Evolutionary conservation across 1,140 invertebrate species (phyloP), one percentile per base, ranked within the genome.

Genomic region (Druon quercuslanigerum): DNA sequence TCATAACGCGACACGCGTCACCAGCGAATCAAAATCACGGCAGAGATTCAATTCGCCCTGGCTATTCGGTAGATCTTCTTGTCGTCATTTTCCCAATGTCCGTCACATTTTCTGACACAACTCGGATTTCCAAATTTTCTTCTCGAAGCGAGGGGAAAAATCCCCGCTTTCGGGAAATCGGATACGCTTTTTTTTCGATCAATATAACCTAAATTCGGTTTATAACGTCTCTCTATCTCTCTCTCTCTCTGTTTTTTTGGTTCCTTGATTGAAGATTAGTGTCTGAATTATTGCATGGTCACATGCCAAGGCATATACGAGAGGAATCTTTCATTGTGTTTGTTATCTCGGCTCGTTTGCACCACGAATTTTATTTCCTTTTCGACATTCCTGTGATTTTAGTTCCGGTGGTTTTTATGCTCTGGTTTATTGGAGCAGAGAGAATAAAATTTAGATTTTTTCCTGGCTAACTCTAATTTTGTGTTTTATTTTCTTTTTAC

Each of bases 21-120:
- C 74, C 52, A 74, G 54, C 54, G 46, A 57, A 70, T 20, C 52
- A 56, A 57, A 50, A 20, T 74, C 73, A 46, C 76, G 46, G 50
- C 1, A 50, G 73, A 72, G 56, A 72, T 17, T 51, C n/a, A 81
- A 56, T 19, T 77, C 50, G n/a, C 56, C 7, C 76, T 14, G 4
- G 57, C 19, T 7, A 50, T 60, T 46, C 40, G 46, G 51, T 50
- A 50, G 19, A 9, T 73, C 9, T 51, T 57, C 74, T 14, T n/a
- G 33, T 20, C 56, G n/a, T 40, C 52, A 33, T 66, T 66, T 66
- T 66, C 16, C 33, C n/a, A 50, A 54, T 1, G 6, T 13, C 75
- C 50, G 46, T 73, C 51, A n/a, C 50, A 13, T 46, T 51, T 19
- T n/a, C 25, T 16, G 40, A 12, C 33, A 11, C 13, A 16, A 3